Conservation (phyloP, 2,113 vertebrate genomes). For the Scatophagus argus region DNA sequence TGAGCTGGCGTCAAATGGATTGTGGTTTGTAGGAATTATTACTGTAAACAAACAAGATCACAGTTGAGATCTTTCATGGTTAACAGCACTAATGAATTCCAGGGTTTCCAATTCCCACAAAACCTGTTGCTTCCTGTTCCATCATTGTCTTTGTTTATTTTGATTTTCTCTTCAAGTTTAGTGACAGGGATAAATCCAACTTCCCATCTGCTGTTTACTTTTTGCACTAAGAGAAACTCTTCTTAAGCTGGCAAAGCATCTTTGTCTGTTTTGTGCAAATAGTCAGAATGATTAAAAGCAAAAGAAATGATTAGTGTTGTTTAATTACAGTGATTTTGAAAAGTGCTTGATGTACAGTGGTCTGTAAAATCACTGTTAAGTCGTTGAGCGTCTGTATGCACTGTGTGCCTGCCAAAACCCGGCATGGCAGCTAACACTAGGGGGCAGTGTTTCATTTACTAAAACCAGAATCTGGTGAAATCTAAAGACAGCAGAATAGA, state of each 20-base stretch:
- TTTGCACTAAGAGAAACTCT: neutral
- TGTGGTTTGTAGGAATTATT: neutral
- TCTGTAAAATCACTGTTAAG: neutral
- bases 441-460: constrained; percentile 39
- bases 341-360: neutral
- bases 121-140: neutral
- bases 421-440: constrained; percentile 12
- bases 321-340: neutral
- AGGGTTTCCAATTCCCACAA: neutral
- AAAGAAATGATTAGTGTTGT: neutral
- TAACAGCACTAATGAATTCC: neutral
- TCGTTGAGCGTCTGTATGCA: neutral
- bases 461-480: neutral
- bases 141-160: constrained; percentile 11
- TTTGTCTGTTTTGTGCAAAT: neutral
- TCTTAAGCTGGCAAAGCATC: neutral
- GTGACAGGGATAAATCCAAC: neutral
- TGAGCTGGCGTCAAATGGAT: neutral
- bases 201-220: neutral
- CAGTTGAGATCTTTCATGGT: neutral
- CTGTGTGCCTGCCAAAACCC: neutral
- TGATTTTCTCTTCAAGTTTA: neutral
- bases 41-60: neutral
- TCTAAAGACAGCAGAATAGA: too few relatives aligned
- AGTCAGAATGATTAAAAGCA: neutral